Percentiles rank a stretch among this genome's conserved stretches.
Conservation (phyloP, 2,888 invertebrate genomes). For the Agonopterix alstromeriana region DNA sequence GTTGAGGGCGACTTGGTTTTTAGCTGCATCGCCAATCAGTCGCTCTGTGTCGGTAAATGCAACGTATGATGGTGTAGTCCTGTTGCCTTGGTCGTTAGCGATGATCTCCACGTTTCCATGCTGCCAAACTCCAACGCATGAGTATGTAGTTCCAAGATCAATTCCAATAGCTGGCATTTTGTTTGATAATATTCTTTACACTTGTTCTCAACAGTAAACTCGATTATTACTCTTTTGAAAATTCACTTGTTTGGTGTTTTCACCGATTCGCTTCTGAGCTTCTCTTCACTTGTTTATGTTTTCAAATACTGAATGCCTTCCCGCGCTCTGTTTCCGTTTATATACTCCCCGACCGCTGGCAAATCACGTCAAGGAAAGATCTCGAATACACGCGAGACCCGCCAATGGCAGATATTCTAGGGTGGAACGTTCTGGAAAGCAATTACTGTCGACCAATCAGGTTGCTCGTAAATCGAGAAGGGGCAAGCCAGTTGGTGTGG, state of each 20-base stretch:
- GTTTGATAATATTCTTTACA: slow-evolving; percentile 3
- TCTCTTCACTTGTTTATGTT: slow-evolving; percentile 33
- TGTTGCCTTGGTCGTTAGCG: slow-evolving; percentile 92
- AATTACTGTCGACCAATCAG: slow-evolving; percentile 26
- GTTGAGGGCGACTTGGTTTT: slow-evolving; percentile 88
- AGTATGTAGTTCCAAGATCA: slow-evolving; percentile 91
- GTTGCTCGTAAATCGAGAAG: not conserved
- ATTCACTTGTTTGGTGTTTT: slow-evolving; percentile 19
- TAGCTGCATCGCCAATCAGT: slow-evolving; percentile 91
- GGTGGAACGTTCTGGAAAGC: slow-evolving; percentile 37
- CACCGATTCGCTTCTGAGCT: slow-evolving; percentile 24
- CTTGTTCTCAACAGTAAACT: slow-evolving; percentile 2
- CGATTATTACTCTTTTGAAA: slow-evolving; percentile 3
- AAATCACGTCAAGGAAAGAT: slow-evolving; percentile 42
- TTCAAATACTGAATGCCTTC: slow-evolving; percentile 55
- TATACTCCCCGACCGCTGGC: slow-evolving; percentile 27
- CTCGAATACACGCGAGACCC: slow-evolving; percentile 30
- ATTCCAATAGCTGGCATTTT: slow-evolving; percentile 65
- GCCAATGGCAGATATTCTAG: slow-evolving; percentile 32
- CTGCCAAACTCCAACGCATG: slow-evolving; percentile 91
- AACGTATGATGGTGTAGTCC: slow-evolving; percentile 92
- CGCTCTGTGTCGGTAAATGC: slow-evolving; percentile 91
- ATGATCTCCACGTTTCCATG: slow-evolving; percentile 89
- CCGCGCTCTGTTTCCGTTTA: slow-evolving; percentile 37
- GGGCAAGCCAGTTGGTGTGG: no score